phyloP scores from a whole-genome alignment of 2,113 vertebrate species.

The Phasianus colchicus region DNA sequence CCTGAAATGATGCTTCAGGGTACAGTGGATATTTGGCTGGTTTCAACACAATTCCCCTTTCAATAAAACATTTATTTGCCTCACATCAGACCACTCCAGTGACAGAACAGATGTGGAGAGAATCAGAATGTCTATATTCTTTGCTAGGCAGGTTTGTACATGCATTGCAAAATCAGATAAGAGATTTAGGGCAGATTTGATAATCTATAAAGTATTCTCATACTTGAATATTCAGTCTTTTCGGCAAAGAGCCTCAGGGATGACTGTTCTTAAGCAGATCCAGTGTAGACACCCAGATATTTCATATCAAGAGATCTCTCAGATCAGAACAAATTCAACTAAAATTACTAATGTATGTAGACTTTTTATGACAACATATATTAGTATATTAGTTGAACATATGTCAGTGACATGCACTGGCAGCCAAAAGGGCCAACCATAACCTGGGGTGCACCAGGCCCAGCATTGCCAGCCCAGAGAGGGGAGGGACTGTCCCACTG shows the following conservation, averaged over 20 bases:
- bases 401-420: too few species aligned
- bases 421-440: too few species aligned
- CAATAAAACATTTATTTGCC: background rate
- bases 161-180: background rate
- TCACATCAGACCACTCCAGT: background rate
- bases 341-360: background rate
- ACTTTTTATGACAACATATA: background rate
- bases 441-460: too few species aligned
- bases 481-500: too few species aligned
- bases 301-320: background rate
- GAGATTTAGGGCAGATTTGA: rapidly evolving
- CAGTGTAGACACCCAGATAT: background rate
- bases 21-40: background rate
- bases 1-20: background rate
- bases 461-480: too few species aligned
- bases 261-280: background rate
- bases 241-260: background rate
- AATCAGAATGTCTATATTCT: background rate
- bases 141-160: background rate
- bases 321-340: background rate
- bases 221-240: background rate
- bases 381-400: background rate
- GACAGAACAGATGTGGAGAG: background rate
- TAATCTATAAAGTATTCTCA: background rate
- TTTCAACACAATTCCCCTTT: background rate